Base-by-base conservation (phyloP, 1,140 invertebrate genomes). In the Musca domestica region DNA sequence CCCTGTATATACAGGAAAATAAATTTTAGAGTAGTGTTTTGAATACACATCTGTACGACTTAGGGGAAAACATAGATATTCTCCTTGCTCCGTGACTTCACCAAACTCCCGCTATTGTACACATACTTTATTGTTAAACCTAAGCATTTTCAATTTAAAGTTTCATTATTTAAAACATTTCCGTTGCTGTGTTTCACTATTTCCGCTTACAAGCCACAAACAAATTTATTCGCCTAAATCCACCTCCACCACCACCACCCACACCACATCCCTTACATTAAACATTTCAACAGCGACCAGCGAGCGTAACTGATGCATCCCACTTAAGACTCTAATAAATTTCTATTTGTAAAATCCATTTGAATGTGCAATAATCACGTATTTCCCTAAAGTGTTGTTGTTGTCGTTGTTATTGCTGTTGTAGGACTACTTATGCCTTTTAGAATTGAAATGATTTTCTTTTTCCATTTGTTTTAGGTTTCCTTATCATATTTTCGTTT, bases 131-230 rank as follows among this genome's bases (percentile, higher is more conserved):
- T n/a, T n/a, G n/a, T n/a, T n/a, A n/a, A n/a, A n/a, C n/a, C n/a
- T n/a, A n/a, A n/a, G n/a, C n/a, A n/a, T 56, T 56, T 61, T 61
- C 27, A 61, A 61, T 61, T 61, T 61, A 61, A 61, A 61, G 34
- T n/a, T 30, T 61, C 30, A 61, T 61, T 61, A 41, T 19, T 61
- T 20, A 15, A 58, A 30, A 30, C 12, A 27, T 1, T 25, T 34
- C 17, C 56, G n/a, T 61, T 41, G n/a, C 20, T 19, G 6, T 41
- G 17, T 61, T 34, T 19, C 30, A 34, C 34, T 30, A 61, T 61
- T 61, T 61, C 56, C 56, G 56, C 20, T 61, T 61, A 34, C 9
- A 61, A 61, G 56, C 56, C 25, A 56, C 52, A 56, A 56, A 56
- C 52, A 56, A 56, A 25, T 56, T 25, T 25, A 56, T 56, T 56